These are phyloP conservation scores for Matsumyia berberina DNA, from an alignment of 2,888 invertebrate species.

Conservation along the genomic window DNA sequence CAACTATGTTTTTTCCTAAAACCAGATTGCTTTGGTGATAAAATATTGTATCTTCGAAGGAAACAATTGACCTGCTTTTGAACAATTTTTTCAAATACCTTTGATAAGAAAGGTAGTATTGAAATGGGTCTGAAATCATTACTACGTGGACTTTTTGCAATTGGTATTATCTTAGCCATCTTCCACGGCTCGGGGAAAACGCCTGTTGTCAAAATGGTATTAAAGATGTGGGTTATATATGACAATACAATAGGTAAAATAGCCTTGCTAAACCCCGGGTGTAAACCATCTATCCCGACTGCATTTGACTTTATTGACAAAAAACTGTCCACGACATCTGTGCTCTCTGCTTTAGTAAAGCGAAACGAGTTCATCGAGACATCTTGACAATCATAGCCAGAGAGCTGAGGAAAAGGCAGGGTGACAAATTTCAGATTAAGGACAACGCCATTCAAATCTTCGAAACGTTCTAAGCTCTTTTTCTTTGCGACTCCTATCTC, in stretches of 20 bases:
- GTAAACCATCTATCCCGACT: neutral
- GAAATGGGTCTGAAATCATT: constrained; percentile 23
- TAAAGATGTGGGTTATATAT: neutral
- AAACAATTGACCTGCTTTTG: too few species aligned
- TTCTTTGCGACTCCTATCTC: neutral
- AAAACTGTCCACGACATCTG: neutral
- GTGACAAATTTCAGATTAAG: neutral
- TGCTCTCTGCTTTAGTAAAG: neutral
- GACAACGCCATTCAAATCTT: too few species aligned
- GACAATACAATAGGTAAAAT: constrained; percentile 4
- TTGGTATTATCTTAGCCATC: neutral
- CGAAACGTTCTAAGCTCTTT: neutral
- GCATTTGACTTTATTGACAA: neutral
- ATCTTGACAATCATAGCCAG: neutral
- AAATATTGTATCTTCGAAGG: too few species aligned
- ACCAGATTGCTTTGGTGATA: too few species aligned
- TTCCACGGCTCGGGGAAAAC: constrained; percentile 1
- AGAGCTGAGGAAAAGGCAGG: neutral
- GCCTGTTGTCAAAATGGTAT: neutral
- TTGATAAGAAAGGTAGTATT: too few species aligned
- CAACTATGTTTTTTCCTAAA: too few species aligned
- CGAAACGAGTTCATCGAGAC: neutral
- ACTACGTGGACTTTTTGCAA: neutral
- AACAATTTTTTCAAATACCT: constrained; percentile 10
- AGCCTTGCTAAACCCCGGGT: neutral